Evolutionary conservation across 1,140 invertebrate genomes (phyloP), one percentile per base, ranked within the genome.

Genomic region (Lepidurus apus): DNA sequence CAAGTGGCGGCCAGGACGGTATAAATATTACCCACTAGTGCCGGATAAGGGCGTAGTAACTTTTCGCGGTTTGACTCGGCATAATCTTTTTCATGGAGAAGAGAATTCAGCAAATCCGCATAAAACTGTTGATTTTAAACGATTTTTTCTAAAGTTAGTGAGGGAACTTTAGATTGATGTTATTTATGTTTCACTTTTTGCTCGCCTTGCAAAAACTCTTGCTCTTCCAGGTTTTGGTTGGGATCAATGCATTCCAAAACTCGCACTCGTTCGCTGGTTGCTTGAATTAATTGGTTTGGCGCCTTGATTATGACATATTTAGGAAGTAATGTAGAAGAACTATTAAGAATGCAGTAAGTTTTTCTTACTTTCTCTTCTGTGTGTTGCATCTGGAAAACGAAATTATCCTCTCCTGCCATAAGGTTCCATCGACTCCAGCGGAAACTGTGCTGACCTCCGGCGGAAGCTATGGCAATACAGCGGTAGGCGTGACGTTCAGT

Each of bases 331-430:
- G n/a, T 1, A 34, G 34, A 73, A 10, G 6, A 26, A n/a, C n/a
- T n/a, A n/a, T n/a, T n/a, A n/a, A n/a, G n/a, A n/a, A n/a, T n/a
- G n/a, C n/a, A n/a, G n/a, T n/a, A 78, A 73, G 10, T 78, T 45
- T 44, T 42, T 73, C 47, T 74, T 42, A 74, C 75, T 74, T 74
- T 43, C 4, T 74, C 75, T 47, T 80, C 79, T 1, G 76, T 42
- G n/a, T 42, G 44, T 47, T 80, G 79, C 53, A 74, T 44, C 42
- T 80, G 79, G 42, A 80, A 74, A 11, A 80, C 76, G n/a, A 78
- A 77, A 47, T 74, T 77, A 13, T 47, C 65, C 1, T 75, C 74
- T 11, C 79, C 79, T n/a, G 79, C 79, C 42, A 45, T 74, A 43
- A 65, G 44, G 17, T 80, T 80, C 79, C 79, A 80, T 0, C 79